Conservation (phyloP, 2,888 invertebrate species). For the Perithous albicinctus region DNA sequence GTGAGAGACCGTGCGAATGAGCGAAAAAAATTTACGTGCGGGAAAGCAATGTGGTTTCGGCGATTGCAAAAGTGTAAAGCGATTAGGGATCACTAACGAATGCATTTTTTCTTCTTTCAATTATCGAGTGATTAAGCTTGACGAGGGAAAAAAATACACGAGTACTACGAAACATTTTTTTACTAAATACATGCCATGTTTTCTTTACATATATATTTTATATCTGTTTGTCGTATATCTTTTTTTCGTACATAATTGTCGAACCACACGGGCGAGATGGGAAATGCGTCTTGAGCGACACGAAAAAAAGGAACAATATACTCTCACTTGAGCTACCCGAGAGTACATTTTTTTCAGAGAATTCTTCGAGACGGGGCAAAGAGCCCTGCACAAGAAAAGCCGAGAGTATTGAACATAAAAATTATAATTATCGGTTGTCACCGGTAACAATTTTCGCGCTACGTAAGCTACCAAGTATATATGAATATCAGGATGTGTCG, state of each 20-base stretch:
- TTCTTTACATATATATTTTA: conserved; percentile 30
- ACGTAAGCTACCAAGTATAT: conserved; percentile 61
- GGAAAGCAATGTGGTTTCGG: neutral
- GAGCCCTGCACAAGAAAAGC: conserved; percentile 15
- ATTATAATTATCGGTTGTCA: neutral
- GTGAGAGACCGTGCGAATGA: conserved; percentile 53
- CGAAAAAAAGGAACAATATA: conserved; percentile 9
- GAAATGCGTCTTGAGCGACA: too few relatives aligned
- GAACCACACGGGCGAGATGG: neutral
- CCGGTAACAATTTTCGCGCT: conserved; percentile 46
- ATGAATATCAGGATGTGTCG: too few relatives aligned
- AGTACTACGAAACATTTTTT: conserved; percentile 50
- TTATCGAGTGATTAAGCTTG: conserved; percentile 56
- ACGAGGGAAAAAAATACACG: conserved; percentile 59
- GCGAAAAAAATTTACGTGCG: conserved; percentile 30
- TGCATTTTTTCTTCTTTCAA: conserved; percentile 53
- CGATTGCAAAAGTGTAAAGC: conserved; percentile 36
- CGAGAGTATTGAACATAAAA: neutral
- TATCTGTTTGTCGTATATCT: conserved; percentile 15
- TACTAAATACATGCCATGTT: conserved; percentile 59
- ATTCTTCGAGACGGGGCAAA: conserved; percentile 7
- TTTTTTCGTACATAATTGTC: conserved; percentile 33
- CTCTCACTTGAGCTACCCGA: conserved; percentile 11
- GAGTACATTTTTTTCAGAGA: conserved; percentile 13
- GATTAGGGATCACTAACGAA: conserved; percentile 46